Base-by-base conservation (phyloP, 2,888 invertebrate genomes). In the Sicus ferrugineus region DNA sequence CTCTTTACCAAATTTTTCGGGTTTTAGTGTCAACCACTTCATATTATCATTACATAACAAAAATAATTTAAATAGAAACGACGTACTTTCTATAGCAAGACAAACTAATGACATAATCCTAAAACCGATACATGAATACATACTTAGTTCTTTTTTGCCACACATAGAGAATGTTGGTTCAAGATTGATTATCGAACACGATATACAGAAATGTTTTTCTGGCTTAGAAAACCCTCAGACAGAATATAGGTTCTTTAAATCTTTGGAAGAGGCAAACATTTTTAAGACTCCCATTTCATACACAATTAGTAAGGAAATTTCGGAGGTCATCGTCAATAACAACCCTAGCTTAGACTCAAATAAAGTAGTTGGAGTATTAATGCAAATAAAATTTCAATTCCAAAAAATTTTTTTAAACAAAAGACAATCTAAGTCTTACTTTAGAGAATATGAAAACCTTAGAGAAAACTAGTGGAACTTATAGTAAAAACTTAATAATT, bases 331-430 rank as follows among this genome's bases (percentile, higher is more conserved):
- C n/a, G 50, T 69, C 14, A 65, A 61, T 54, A 68, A 34, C n/a
- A 70, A 64, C 42, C 70, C 59, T n/a, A 46, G 63, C 31, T 58
- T 72, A 34, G 61, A 72, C 56, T 28, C 70, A 46, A 70, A 70
- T 42, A 64, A 69, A 56, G 65, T 69, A 38, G 56, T 68, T 58
- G 70, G 67, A 16, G 68, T 66, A n/a, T 48, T 72, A 56, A 72
- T 72, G 72, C 48, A 64, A 56, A 68, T 72, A 28, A 64, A 68
- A 63, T 70, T 68, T 70, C 67, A 72, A 65, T 63, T 72, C 28
- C 38, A 23, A 66, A 54, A 72, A 64, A 54, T 72, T 67, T 68
- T 70, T 72, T 42, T 58, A 72, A 70, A 64, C 64, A 3, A 63
- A 71, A 63, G 63, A 73, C 56, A 66, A 69, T 52, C 67, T 73